These are phyloP conservation scores for Myocastor coypus DNA, from an alignment of 2,113 vertebrate genomes.

Conservation along the genomic window DNA sequence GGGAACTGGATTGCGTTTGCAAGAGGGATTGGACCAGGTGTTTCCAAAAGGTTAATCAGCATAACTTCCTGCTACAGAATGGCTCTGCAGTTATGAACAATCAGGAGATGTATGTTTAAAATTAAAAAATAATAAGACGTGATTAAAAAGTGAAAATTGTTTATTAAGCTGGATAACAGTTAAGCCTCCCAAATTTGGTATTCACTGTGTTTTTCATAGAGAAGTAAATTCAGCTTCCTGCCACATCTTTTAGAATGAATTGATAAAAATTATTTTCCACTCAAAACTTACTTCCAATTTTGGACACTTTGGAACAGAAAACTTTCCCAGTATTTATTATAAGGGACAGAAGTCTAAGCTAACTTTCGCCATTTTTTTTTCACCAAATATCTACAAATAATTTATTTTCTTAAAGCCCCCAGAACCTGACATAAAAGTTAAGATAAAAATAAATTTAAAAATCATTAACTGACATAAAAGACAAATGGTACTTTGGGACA, in stretches of 20 bases:
- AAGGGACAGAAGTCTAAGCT: conserved; percentile 35
- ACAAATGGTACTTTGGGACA: conserved; percentile 53
- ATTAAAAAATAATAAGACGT: not conserved
- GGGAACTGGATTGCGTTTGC: conserved; percentile 90
- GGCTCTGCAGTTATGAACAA: conserved; percentile 23
- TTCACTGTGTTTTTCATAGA: conserved; percentile 43
- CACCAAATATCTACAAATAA: conserved; percentile 63
- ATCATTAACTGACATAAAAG: conserved; percentile 66
- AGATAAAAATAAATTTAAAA: conserved; percentile 56
- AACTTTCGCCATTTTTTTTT: conserved; percentile 47
- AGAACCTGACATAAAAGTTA: conserved; percentile 61
- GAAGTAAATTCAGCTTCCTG: conserved; percentile 48
- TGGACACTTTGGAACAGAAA: conserved; percentile 47
- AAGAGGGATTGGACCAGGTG: conserved; percentile 86
- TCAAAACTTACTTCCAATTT: not conserved
- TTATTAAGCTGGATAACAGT: conserved; percentile 31
- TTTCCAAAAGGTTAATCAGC: conserved; percentile 70
- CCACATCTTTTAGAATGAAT: conserved; percentile 46
- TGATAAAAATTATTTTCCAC: conserved; percentile 39
- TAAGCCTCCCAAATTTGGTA: conserved; percentile 1
- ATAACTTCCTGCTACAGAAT: conserved; percentile 56
- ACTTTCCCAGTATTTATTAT: conserved; percentile 56
- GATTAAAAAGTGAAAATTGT: conserved; percentile 38
- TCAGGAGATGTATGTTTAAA: conserved; percentile 44
- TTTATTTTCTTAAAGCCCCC: conserved; percentile 51